A percentile compares a stretch with the other conserved stretches of the same genome.
Evolutionary conservation across 2,888 invertebrate species (phyloP).

Genomic region (Digitonthophagus gazella): DNA sequence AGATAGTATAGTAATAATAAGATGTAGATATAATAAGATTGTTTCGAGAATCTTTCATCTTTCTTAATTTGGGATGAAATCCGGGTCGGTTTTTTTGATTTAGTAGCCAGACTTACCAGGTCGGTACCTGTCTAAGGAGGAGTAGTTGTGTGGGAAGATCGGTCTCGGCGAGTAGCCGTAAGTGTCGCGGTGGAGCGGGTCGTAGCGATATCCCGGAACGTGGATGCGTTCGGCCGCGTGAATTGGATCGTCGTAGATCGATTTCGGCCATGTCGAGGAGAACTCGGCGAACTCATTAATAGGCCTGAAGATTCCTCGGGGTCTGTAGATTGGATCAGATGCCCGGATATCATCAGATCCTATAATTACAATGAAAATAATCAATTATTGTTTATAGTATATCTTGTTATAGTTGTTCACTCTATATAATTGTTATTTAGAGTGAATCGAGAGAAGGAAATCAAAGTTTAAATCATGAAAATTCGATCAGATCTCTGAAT

Average conservation of each 20-base stretch:
- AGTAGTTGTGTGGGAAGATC: constrained; percentile 85
- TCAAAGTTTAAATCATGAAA: too few relatives aligned
- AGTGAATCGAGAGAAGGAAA: too few relatives aligned
- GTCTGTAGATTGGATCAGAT: constrained; percentile 67
- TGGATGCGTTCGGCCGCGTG: constrained; percentile 81
- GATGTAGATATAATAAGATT: background rate
- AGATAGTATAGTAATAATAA: background rate
- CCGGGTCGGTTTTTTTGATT: too few relatives aligned
- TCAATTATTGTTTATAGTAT: too few relatives aligned
- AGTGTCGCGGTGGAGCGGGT: constrained; percentile 85
- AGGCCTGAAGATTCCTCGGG: constrained; percentile 62
- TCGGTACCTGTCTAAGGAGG: constrained; percentile 73
- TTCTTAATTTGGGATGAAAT: too few relatives aligned
- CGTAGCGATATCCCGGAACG: constrained; percentile 86
- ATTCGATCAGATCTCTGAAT: too few relatives aligned
- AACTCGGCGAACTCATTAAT: constrained; percentile 76
- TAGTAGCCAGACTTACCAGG: constrained; percentile 68
- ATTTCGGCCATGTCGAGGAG: constrained; percentile 73
- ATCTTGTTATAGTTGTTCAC: too few relatives aligned
- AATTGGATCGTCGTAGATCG: constrained; percentile 83
- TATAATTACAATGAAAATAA: constrained; percentile 44
- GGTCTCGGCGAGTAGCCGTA: constrained; percentile 87
- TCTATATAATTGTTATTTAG: too few relatives aligned
- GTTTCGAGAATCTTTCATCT: background rate
- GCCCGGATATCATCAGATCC: constrained; percentile 92